Base-by-base conservation (phyloP, 1,140 invertebrate genomes). In the Trachymyrmex septentrionalis region DNA sequence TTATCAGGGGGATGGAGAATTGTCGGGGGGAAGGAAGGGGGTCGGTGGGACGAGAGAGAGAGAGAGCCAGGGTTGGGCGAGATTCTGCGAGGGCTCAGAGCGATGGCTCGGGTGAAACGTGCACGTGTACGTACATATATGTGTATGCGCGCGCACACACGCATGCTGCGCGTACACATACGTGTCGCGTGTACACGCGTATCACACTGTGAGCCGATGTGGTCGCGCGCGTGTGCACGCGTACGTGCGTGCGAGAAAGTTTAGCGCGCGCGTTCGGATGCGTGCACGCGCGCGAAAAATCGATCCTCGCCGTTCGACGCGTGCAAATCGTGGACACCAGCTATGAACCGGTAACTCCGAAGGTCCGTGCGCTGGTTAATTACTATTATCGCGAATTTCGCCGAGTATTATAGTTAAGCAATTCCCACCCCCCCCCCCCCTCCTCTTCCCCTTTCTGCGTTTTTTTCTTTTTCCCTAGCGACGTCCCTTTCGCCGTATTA, bases 231-330 rank as follows among this genome's bases (percentile, higher is more conserved):
- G 64, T 85, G 57, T 67, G 86, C 27, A 12, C 53, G 24, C 57
- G 55, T 55, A 55, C 69, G 16, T 55, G 64, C 77, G 67, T 61
- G 86, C 87, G 86, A 88, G 90, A 87, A 88, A 80, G 63, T 80
- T 90, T 85, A 77, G 88, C 80, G 84, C 87, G 67, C 89, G 84
- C 76, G 27, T 66, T 30, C 30, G n/a, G 61, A 53, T 53, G 76
- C 76, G 61, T 55, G 75, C 66, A 85, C 80, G 82, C 91, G 85
- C 73, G 88, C 87, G 93, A 94, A 94, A 94, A 94, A 94, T 94
- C 94, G 93, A 94, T 94, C 91, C 66, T 82, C 67, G 38, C 67
- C 76, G 75, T 91, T 91, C 89, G 89, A 91, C 89, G 63, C 86
- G 80, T 48, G 76, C 55, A 90, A 69, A 59, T 73, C 67, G 34